Conservation (phyloP, 1,140 invertebrate species). For the Forficula auricularia region DNA sequence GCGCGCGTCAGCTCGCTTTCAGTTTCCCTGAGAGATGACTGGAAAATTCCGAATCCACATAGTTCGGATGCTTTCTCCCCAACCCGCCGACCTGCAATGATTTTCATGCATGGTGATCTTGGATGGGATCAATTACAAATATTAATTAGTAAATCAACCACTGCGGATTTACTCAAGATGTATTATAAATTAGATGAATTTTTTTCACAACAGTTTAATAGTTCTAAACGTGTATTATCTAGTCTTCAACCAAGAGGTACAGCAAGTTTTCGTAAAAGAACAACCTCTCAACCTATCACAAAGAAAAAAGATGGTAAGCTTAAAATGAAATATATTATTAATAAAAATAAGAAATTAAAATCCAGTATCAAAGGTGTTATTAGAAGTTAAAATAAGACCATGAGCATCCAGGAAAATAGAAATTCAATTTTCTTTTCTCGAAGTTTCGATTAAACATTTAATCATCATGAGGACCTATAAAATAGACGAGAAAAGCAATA, state of each 20-base stretch:
- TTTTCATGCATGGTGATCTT: conserved; percentile 83
- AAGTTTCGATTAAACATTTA: no score
- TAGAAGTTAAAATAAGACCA: no score
- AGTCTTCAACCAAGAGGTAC: conserved; percentile 39
- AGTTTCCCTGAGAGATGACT: conserved; percentile 65
- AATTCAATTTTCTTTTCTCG: no score
- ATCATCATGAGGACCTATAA: no score
- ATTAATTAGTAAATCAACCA: conserved; percentile 90
- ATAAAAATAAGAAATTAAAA: no score
- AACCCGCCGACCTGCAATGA: conserved; percentile 56
- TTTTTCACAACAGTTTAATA: conserved; percentile 88
- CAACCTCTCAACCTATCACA: no score
- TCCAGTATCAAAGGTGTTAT: no score
- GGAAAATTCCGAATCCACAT: conserved; percentile 36
- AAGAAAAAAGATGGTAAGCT: no score
- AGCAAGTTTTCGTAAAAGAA: no score
- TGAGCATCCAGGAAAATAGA: no score
- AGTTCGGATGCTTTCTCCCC: conserved; percentile 9
- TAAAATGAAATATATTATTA: no score
- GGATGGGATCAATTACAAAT: conserved; percentile 90
- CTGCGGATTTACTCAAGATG: conserved; percentile 90
- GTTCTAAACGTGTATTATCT: conserved; percentile 75
- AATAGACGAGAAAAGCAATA: no score
- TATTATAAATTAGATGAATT: conserved; percentile 92
- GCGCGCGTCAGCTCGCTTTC: conserved; percentile 65